These are phyloP conservation scores for Hydroisotoma schaefferi DNA, from an alignment of 2,888 invertebrate species.

Conservation along the genomic window DNA sequence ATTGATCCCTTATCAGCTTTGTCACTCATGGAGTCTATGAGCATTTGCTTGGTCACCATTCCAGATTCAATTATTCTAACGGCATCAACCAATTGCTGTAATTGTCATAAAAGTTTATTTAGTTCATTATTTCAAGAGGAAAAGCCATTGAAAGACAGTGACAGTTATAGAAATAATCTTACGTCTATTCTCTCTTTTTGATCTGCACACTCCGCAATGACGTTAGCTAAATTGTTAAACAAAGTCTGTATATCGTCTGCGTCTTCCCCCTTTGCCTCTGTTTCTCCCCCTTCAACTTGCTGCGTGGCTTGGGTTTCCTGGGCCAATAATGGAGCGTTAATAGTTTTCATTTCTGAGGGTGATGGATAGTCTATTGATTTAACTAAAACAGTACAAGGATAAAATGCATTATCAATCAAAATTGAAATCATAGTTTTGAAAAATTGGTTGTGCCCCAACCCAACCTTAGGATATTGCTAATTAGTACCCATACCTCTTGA, in stretches of 20 bases:
- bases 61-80: constrained; percentile 15
- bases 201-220: constrained; percentile 34
- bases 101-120: background rate
- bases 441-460: background rate
- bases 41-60: constrained; percentile 33
- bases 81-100: constrained; percentile 11
- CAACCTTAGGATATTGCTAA: too few species aligned
- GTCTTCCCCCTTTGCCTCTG: background rate
- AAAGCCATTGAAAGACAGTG: background rate
- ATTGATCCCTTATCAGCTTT: constrained; percentile 33
- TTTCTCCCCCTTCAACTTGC: constrained; percentile 3
- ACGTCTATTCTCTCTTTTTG: constrained; percentile 33
- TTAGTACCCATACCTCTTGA: background rate
- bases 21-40: constrained; percentile 32
- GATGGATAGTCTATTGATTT: too few species aligned
- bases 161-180: background rate
- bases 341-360: too few species aligned
- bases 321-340: too few species aligned
- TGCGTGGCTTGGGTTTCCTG: too few species aligned
- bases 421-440: background rate
- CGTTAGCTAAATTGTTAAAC: constrained; percentile 39
- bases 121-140: too few species aligned
- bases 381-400: too few species aligned
- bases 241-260: constrained; percentile 31
- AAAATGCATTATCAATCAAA: too few species aligned